These are phyloP conservation scores for Craniophora ligustri DNA, from an alignment of 2,888 invertebrate genomes.

Conservation along the genomic window DNA sequence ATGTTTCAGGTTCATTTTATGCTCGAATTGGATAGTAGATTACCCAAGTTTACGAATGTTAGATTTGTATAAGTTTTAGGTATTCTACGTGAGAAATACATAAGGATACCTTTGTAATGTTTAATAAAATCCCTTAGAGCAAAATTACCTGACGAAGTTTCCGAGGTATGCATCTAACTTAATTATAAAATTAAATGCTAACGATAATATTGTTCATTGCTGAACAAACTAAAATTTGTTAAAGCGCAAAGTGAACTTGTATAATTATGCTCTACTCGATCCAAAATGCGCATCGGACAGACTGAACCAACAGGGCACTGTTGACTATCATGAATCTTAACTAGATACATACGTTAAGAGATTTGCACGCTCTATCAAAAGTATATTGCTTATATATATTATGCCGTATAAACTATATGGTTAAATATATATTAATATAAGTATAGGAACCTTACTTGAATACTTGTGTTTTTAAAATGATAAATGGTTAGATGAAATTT, in stretches of 20 bases:
- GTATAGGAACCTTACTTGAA: too few relatives aligned
- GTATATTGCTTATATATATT: conserved; percentile 5
- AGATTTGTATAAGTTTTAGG: too few relatives aligned
- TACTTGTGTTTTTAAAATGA: too few relatives aligned
- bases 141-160: too few relatives aligned
- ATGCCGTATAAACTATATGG: too few relatives aligned
- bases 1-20: too few relatives aligned
- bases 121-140: not conserved
- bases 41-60: too few relatives aligned
- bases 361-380: conserved; percentile 59
- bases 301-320: conserved; percentile 79
- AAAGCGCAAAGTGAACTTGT: conserved; percentile 65
- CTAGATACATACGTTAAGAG: conserved; percentile 68
- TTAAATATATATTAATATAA: too few relatives aligned
- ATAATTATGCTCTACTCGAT: conserved; percentile 73
- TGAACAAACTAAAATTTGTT: conserved; percentile 60
- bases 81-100: too few relatives aligned
- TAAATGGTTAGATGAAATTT: too few relatives aligned
- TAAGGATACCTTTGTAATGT: too few relatives aligned
- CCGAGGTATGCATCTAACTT: not conserved
- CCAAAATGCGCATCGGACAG: conserved; percentile 72
- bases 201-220: conserved; percentile 32
- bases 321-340: conserved; percentile 75
- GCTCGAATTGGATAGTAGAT: too few relatives aligned
- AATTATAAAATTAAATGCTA: conserved; percentile 10